Conservation (phyloP, 1,140 invertebrate genomes). For the Bombus superbus region DNA sequence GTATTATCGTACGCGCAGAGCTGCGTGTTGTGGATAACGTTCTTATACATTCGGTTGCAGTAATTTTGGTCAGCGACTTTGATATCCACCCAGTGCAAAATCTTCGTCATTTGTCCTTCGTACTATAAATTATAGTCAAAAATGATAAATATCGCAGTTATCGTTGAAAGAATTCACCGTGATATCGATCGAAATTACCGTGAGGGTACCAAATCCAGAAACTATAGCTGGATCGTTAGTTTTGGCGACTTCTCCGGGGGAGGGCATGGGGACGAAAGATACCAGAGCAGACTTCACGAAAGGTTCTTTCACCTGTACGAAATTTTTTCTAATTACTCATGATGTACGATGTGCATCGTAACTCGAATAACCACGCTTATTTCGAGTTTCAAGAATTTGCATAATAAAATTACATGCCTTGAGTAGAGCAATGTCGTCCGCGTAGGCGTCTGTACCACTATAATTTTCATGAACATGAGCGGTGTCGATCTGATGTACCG, state of each 20-base stretch:
- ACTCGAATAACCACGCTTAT: too few species aligned
- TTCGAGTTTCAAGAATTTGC: too few species aligned
- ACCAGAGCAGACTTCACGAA: constrained; percentile 29
- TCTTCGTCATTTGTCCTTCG: constrained; percentile 14
- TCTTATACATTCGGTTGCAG: constrained; percentile 37
- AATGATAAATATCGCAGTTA: too few species aligned
- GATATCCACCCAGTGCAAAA: constrained; percentile 54
- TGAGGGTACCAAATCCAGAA: constrained; percentile 61
- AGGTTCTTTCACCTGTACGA: constrained; percentile 37
- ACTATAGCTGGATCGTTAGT: constrained; percentile 39
- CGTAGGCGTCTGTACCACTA: constrained; percentile 26
- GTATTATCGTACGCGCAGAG: constrained; percentile 56
- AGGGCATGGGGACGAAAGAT: constrained; percentile 35
- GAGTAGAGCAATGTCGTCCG: constrained; percentile 62
- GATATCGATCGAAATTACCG: constrained; percentile 37
- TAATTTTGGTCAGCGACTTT: constrained; percentile 44
- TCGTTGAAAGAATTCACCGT: too few species aligned
- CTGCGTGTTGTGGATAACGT: constrained; percentile 43
- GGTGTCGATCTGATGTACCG: constrained; percentile 14
- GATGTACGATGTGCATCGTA: too few species aligned
- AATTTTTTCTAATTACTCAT: not conserved
- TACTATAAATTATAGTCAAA: constrained; percentile 31
- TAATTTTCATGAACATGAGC: constrained; percentile 57
- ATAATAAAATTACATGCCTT: constrained; percentile 32
- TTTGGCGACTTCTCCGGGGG: not conserved